Base-by-base conservation (phyloP, 1,140 invertebrate species). In the Drosophila sulfurigaster region DNA sequence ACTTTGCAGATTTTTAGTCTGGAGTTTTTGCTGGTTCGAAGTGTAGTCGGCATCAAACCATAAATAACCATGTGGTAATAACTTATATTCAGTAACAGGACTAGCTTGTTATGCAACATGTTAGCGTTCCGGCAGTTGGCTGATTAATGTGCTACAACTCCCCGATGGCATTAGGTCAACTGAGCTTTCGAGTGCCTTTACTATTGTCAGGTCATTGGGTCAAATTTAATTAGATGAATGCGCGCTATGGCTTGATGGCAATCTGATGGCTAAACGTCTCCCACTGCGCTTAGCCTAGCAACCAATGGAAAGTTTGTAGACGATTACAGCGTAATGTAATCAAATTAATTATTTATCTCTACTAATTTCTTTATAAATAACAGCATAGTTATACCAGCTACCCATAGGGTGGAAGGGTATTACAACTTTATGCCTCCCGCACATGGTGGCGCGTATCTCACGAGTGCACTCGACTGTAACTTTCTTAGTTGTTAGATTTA, bases 21-120 rank as follows among this genome's bases (percentile, higher is more conserved):
- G 11, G 13, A 11, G 11, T 13, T 7, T 10, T 32, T n/a, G 1
- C 13, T 49, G 13, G 70, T 32, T 3, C n/a, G 48, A 2, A 87
- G 1, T 7, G 51, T 74, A 0, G 80, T 66, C 1, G 76, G 77
- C 82, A 87, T 46, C 51, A 87, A 30, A 1, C 66, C 82, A 13
- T 28, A 83, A 28, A 57, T 5, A 5, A 80, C 49, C 46, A 76
- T 11, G 5, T 80, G 69, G 56, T 56, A 75, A 20, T 87, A 88
- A 20, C 57, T 51, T 11, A 78, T 5, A 5, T 20, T 65, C 32
- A 87, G 6, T 11, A 62, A 49, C 15, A 60, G 15, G 16, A 54
- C 7, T 25, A 86, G 30, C 46, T 75, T 69, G 3, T 60, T 60
- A 28, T 79, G 75, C 76, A 82, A 75, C 82, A 86, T 86, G 74